These are phyloP conservation scores for Oenanthe melanoleuca DNA, from an alignment of 2,113 vertebrate genomes.

Conservation along the genomic window DNA sequence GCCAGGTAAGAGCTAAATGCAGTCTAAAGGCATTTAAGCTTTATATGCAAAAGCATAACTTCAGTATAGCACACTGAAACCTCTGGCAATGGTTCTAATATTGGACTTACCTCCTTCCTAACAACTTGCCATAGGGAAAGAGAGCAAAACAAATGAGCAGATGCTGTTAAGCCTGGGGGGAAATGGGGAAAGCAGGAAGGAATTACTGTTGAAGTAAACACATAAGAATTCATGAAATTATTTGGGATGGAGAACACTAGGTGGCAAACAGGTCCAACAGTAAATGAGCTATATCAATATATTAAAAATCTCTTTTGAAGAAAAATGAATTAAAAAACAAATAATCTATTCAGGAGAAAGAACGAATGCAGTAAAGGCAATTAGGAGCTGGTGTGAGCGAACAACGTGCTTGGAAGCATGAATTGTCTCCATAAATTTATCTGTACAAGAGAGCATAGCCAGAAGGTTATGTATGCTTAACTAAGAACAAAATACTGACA, in stretches of 20 bases:
- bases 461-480: neutral
- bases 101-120: neutral
- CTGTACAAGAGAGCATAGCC: neutral
- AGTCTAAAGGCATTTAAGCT: neutral
- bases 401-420: neutral
- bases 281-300: neutral
- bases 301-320: neutral
- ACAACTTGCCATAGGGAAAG: neutral
- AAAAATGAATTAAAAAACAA: neutral
- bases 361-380: neutral
- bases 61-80: neutral
- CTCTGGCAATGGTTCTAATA: neutral
- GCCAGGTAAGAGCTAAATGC: conserved; percentile 85
- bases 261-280: conserved; percentile 22
- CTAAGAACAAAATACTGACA: conserved; percentile 41
- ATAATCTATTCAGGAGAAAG: neutral
- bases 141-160: neutral
- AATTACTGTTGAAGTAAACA: neutral
- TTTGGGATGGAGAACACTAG: neutral
- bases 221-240: neutral
- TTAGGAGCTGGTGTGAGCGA: neutral
- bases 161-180: neutral
- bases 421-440: neutral
- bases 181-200: neutral
- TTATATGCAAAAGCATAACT: neutral